phyloP scores from a whole-genome alignment of 2,888 invertebrate genomes.

The Sphaeridia pumilis region DNA sequence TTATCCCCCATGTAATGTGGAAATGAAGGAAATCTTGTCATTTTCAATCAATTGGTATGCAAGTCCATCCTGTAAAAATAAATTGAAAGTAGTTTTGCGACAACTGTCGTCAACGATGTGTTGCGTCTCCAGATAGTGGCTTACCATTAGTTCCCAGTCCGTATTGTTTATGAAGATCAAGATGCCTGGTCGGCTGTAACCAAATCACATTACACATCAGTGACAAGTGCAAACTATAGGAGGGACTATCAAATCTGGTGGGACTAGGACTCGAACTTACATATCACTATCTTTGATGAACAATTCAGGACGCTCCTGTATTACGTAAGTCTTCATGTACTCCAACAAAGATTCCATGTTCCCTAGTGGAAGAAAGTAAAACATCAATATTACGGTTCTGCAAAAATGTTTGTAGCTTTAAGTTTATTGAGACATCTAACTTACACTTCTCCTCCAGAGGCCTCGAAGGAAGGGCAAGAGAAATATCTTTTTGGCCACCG shows the following conservation, averaged over 20 bases:
- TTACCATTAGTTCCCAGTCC: slow-evolving; percentile 83
- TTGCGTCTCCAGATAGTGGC: no score
- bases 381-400: not conserved
- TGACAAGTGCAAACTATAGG: not conserved
- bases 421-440: slow-evolving; percentile 29
- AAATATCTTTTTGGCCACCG: slow-evolving; percentile 62
- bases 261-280: slow-evolving; percentile 11
- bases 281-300: slow-evolving; percentile 31
- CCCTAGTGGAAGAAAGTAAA: slow-evolving; percentile 5
- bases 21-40: slow-evolving; percentile 44
- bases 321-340: slow-evolving; percentile 74
- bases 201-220: not conserved
- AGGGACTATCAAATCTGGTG: not conserved
- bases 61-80: slow-evolving; percentile 40
- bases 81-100: slow-evolving; percentile 22
- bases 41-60: slow-evolving; percentile 41
- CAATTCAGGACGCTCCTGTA: slow-evolving; percentile 66
- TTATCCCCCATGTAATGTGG: slow-evolving; percentile 45
- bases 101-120: no score
- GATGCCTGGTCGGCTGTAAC: slow-evolving; percentile 67
- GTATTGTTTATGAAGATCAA: slow-evolving; percentile 85
- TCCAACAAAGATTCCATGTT: slow-evolving; percentile 54
- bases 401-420: not conserved
- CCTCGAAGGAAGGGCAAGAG: slow-evolving; percentile 51
- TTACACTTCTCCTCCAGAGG: slow-evolving; percentile 45